Evolutionary conservation across 2,113 vertebrate species (phyloP), one percentile per base, ranked within the genome.

Genomic region (Glaucomys volans): DNA sequence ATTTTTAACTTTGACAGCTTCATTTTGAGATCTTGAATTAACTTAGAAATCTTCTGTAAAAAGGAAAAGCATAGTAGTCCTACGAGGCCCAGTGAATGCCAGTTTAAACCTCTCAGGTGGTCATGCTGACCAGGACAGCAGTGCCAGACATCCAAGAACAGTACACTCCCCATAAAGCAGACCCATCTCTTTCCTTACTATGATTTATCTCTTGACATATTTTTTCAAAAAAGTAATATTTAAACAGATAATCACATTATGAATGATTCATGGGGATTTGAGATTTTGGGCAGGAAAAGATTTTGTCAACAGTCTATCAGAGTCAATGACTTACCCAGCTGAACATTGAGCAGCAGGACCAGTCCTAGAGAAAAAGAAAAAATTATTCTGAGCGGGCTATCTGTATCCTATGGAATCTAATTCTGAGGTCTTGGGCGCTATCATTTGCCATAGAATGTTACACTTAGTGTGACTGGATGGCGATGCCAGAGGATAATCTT

Each of bases 321-420:
- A 89, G 50, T n/a, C 32, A 50, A 28, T 85, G n/a, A 97, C 98
- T 98, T 98, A 99, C 98, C 98, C 67, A 99, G 97, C 97, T 99
- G 98, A 97, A 96, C 96, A 20, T 98, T 98, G 98, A 99, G 97
- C 98, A 99, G 96, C 95, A 99, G 89, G 94, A 96, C 97, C 89
- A 98, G 94, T 98, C 98, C 99, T 95, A 57, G 74, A 50, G 37
- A 85, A 59, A 95, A 50, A 83, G 37, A 88, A 72, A 83, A 75
- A 37, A 62, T n/a, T 82, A 20, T 14, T 77, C 18, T 83, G 85
- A 80, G 66, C 9, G 11, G 59, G 1, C 13, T 52, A 1, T 76
- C 30, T 32, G 14, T 67, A 32, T 32, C 44, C 26, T 47, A 8
- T 62, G 66, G 69, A 71, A 74, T 35, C 30, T 69, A 16, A 74